Percentiles rank a stretch among this genome's conserved stretches.
phyloP scores from a whole-genome alignment of 2,113 vertebrate species.

The Callionymus lyra region DNA sequence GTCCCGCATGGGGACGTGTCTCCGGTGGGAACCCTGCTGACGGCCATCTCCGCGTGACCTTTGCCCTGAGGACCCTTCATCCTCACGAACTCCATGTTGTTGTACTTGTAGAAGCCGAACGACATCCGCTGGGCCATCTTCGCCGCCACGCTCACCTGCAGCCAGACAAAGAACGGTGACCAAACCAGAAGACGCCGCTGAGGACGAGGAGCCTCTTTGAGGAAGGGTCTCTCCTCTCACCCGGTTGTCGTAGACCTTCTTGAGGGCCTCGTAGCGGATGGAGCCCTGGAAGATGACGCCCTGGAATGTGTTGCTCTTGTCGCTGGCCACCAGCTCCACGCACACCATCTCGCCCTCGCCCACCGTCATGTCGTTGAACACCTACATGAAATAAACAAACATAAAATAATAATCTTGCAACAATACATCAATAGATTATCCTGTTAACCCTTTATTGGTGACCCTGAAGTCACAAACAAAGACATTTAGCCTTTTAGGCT shows the following conservation, averaged over 20 bases:
- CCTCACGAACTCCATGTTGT: slow-evolving; percentile 97
- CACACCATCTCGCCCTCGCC: slow-evolving; percentile 98
- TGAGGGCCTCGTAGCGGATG: slow-evolving; percentile 95
- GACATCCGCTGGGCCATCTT: slow-evolving; percentile 98
- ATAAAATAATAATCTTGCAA: too few relatives aligned
- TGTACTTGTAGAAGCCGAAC: slow-evolving; percentile 96
- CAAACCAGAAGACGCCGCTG: background rate
- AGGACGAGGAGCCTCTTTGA: background rate
- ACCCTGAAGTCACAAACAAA: too few relatives aligned
- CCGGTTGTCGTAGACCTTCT: slow-evolving; percentile 97
- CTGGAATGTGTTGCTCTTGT: slow-evolving; percentile 92
- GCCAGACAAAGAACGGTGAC: background rate
- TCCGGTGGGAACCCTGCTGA: slow-evolving; percentile 87
- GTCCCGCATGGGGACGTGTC: slow-evolving; percentile 91
- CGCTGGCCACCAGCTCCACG: slow-evolving; percentile 94
- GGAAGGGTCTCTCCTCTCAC: slow-evolving; percentile 55
- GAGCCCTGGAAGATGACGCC: slow-evolving; percentile 98
- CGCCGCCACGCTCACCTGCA: slow-evolving; percentile 91
- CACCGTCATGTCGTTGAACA: slow-evolving; percentile 95
- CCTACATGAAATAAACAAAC: slow-evolving; percentile 62
- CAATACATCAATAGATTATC: too few relatives aligned
- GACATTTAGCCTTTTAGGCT: too few relatives aligned
- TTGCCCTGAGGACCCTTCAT: slow-evolving; percentile 99
- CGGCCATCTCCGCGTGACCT: slow-evolving; percentile 96
- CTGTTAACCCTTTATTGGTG: too few relatives aligned